Evolutionary conservation across 2,113 vertebrate species (phyloP), one percentile per base, ranked within the genome.

Genomic region (Pao palembangensis): DNA sequence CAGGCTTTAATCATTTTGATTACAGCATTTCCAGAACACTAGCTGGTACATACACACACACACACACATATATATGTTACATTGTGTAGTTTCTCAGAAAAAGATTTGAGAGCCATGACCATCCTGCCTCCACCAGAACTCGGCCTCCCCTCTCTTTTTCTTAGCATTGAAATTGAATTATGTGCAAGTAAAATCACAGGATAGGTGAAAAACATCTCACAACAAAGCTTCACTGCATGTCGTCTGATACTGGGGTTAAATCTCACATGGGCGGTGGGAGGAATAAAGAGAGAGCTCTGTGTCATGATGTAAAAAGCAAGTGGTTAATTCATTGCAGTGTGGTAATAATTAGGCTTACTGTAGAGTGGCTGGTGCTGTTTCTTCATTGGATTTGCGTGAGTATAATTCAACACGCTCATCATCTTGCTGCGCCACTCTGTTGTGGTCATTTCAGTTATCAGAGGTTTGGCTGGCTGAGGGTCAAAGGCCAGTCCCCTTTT

Each of bases 111-210:
- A 63, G 70, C 58, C 61, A 42, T 70, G 56, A 75, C 47, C 62
- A 50, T 61, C 25, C 44, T 48, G 44, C 60, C 51, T 71, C 64
- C 42, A 48, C 59, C 23, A 10, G 44, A 64, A 61, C 48, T 18
- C 17, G 49, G 42, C 55, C 65, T 69, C 46, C 60, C 56, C 58
- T 72, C 75, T 65, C 75, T 52, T 70, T 43, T 58, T 71, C 21
- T 73, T 3, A 0, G 59, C 62, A 44, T 58, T 73, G 63, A 82
- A 82, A 86, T 84, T 75, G 17, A 60, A 83, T 89, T 87, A 82
- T 72, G 65, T 77, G 58, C 70, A 88, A 89, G 67, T 85, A 78
- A 85, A 88, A 86, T 88, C 83, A 81, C 85, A 86, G 85, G 85
- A 86, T 67, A 68, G 64, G 41, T 58, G 51, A 55, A 76, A 77